Evolutionary conservation across 2,113 vertebrate genomes (phyloP), one percentile per base, ranked within the genome.

Genomic region (Hydropotes inermis): DNA sequence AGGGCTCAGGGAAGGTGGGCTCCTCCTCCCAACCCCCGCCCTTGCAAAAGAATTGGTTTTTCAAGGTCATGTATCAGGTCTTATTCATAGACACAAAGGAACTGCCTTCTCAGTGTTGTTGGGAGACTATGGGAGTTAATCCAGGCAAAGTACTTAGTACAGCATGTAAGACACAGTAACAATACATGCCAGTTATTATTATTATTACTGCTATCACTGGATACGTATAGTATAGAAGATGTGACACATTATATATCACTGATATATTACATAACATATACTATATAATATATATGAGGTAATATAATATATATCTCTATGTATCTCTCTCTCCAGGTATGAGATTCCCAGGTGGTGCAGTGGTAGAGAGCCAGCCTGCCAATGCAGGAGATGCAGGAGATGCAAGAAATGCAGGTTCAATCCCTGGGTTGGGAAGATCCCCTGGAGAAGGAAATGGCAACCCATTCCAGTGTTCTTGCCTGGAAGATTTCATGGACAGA

Each of bases 81-180:
- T 87, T 17, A 14, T 11, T 45, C 28, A 5, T 1, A 30, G 10
- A 85, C 5, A n/a, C 36, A 36, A 3, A 0, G 2, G 4, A 10
- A 8, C 10, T 4, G 3, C 19, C 19, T 36, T 21, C 55, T 11
- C 5, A 23, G n/a, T 3, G 12, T 14, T 67, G 10, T 7, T 21
- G 67, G 79, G 47, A 64, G 50, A 6, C 3, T 60, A 57, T 55
- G 54, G 52, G 57, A 16, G n/a, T 25, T 54, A 39, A 52, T 52
- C 19, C 21, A 15, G 4, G 2, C 28, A 25, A 84, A 70, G 57
- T 25, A 5, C 39, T 87, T 36, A 87, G 57, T 23, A 6, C 5
- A 55, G 52, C 45, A 15, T 17, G 6, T 0, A 16, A 28, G 14
- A 43, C 88, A 36, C 9, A 30, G 36, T 3, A 45, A 39, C 43